Base-by-base conservation (phyloP, 2,797 vertebrate genomes). In the Lates japonicus region DNA sequence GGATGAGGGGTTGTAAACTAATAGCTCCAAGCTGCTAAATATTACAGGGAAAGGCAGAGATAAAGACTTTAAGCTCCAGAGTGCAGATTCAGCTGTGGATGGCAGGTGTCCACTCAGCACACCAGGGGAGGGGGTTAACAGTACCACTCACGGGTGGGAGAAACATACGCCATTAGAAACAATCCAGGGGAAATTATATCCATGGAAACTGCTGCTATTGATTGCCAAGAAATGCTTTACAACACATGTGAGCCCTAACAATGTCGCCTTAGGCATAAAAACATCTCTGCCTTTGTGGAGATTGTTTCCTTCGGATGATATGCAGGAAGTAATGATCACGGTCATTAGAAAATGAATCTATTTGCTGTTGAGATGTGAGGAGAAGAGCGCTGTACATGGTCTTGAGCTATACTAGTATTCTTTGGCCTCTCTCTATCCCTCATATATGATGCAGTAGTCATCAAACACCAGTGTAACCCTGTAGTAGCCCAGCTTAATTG, bases 21-120 rank as follows among this genome's bases (percentile, higher is more conserved):
- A 92, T 90, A 89, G 85, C 90, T 80, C n/a, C 83, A 83, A 87
- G 85, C 83, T 83, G 70, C 84, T 90, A 91, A 90, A 92, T 91
- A 90, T 90, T 89, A 91, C 52, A 83, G 65, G 71, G 22, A 67
- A 80, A 83, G 70, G 63, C 57, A 65, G 70, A 44, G 80, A 84
- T 86, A 88, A 84, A 86, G 85, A 77, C 79, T 69, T 74, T 85
- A 87, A 89, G 85, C 89, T 81, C 17, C 49, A 13, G 81, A 86
- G 88, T 84, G 86, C 74, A 87, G 82, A 91, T 89, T 90, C 83
- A 89, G 87, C 82, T 61, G 65, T 69, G 69, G 80, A 82, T 74
- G 66, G 75, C 81, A 77, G 83, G 87, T 78, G 87, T 89, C 89
- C 86, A n/a, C 79, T 90, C 86, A 89, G 76, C 90, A 91, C 73